phyloP scores from a whole-genome alignment of 2,888 invertebrate species.

The Xestia xanthographa region DNA sequence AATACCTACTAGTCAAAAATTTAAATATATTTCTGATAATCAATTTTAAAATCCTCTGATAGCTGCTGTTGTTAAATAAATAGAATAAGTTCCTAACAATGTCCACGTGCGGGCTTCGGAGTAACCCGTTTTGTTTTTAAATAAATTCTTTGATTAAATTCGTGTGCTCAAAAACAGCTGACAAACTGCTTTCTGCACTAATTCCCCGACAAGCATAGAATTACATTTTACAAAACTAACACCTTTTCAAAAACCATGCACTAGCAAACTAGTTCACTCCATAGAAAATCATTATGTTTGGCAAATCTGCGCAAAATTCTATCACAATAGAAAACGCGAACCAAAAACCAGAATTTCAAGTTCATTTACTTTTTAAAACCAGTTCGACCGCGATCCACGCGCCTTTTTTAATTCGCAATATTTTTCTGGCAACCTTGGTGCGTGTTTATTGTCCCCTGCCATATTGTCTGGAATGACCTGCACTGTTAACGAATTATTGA shows the following conservation, averaged over 20 bases:
- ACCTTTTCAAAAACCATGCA: slow-evolving; percentile 76
- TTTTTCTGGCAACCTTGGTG: slow-evolving; percentile 78
- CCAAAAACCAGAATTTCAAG: slow-evolving; percentile 83
- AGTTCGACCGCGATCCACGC: slow-evolving; percentile 86
- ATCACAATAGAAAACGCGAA: slow-evolving; percentile 68
- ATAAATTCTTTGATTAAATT: not conserved
- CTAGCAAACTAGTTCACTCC: slow-evolving; percentile 78
- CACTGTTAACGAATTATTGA: slow-evolving; percentile 85
- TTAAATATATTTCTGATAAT: too few relatives aligned
- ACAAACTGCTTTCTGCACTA: slow-evolving; percentile 43
- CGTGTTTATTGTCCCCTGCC: slow-evolving; percentile 71
- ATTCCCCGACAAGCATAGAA: slow-evolving; percentile 43
- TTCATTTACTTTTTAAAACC: slow-evolving; percentile 77
- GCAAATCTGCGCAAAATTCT: slow-evolving; percentile 84
- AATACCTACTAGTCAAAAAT: not conserved
- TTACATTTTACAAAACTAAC: slow-evolving; percentile 44
- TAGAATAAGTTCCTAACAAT: not conserved
- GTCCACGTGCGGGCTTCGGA: not conserved
- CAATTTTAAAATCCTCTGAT: not conserved
- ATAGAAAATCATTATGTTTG: slow-evolving; percentile 85
- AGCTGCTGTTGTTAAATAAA: not conserved
- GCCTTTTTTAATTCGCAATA: slow-evolving; percentile 85
- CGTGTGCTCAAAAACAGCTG: slow-evolving; percentile 44
- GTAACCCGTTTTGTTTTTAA: slow-evolving; percentile 16
- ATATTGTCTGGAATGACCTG: slow-evolving; percentile 87